phyloP scores from a whole-genome alignment of 2,797 vertebrate genomes.

The Gymnodraco acuticeps region DNA sequence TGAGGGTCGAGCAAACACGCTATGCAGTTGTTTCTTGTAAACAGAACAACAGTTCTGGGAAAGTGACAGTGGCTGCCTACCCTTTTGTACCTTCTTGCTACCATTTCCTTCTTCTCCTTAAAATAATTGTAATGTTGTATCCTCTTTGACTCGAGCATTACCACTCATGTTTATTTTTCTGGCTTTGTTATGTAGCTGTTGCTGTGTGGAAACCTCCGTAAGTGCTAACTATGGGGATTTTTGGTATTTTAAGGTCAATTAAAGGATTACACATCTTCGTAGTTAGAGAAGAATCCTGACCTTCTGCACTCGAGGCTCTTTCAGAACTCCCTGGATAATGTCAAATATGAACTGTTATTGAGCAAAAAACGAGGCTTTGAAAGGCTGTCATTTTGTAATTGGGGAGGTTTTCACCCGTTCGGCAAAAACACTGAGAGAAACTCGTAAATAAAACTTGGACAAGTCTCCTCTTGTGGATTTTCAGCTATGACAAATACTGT shows the following conservation, averaged over 20 bases:
- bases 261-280: constrained; percentile 54
- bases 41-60: constrained; percentile 73
- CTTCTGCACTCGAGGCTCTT: constrained; percentile 47
- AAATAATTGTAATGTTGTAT: constrained; percentile 33
- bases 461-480: constrained; percentile 27
- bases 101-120: constrained; percentile 18
- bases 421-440: constrained; percentile 38
- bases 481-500: constrained; percentile 22
- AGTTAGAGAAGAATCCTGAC: constrained; percentile 56
- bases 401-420: constrained; percentile 30
- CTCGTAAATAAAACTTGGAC: constrained; percentile 20
- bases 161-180: constrained; percentile 4
- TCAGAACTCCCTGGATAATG: constrained; percentile 57
- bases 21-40: constrained; percentile 77
- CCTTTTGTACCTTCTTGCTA: constrained; percentile 16
- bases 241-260: constrained; percentile 50
- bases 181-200: constrained; percentile 18
- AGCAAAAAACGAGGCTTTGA: constrained; percentile 39
- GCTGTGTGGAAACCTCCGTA: constrained; percentile 40
- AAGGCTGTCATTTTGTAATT: constrained; percentile 52
- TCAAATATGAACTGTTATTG: constrained; percentile 48
- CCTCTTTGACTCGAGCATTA: neutral
- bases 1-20: constrained; percentile 71
- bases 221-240: constrained; percentile 29
- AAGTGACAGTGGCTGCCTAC: constrained; percentile 46